Evolutionary conservation across 2,888 invertebrate genomes (phyloP), one percentile per base, ranked within the genome.

Genomic region (Barypeithes pellucidus): DNA sequence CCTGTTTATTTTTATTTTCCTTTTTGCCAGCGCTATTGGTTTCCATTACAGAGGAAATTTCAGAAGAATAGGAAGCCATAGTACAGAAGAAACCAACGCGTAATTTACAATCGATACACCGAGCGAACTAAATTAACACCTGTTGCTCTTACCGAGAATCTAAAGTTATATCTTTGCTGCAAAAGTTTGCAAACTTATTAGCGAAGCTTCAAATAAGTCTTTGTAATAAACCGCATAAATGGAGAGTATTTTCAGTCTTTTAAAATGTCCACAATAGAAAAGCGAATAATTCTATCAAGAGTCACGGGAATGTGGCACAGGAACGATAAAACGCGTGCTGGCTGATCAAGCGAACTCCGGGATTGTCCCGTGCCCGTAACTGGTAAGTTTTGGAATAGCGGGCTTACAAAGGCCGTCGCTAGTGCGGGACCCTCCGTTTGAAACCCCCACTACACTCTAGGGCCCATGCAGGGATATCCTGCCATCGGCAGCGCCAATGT

Each of bases 401-500:
- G 67, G 67, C 54, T 57, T 33, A 57, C 33, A 57, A 57, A 60
- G 47, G 61, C 79, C 76, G 76, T 72, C 78, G 75, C 73, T 77
- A 79, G 75, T 78, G 79, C 79, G 79, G 79, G 78, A 77, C 80
- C 77, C 73, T 77, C 77, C 73, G 76, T 77, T 69, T 59, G 24
- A 45, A 50, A 68, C 54, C 67, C 70, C 73, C 65, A 71, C 68
- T 67, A 72, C 65, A 52, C 67, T 62, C 77, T 81, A 77, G 81
- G 84, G 82, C 84, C 83, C 84, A 82, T 82, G 83, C 82, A 79
- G 80, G 82, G 83, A 60, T 60, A 83, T 83, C 80, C 80, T 80
- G 78, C 76, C 78, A 82, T 82, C 82, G 82, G 82, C 82, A 80
- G 62, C 67, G 72, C 62, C 72, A 67, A 72, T 72, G 62, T 67